Conservation (phyloP, 2,113 vertebrate species). For the Colinus virginianus region DNA sequence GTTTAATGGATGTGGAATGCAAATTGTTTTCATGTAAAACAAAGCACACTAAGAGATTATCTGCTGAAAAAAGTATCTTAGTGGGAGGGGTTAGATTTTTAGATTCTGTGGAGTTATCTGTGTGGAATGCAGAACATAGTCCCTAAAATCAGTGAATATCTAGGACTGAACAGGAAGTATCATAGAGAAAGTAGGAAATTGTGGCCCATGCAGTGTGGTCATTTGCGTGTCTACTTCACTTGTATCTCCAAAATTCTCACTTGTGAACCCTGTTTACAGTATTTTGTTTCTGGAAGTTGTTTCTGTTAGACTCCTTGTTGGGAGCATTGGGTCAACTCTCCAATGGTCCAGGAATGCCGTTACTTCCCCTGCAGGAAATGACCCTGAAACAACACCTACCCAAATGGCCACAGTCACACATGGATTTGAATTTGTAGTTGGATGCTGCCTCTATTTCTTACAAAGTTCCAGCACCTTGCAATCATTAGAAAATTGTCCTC, state of each 20-base stretch:
- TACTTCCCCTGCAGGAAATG: not conserved
- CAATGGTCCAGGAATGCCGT: not conserved
- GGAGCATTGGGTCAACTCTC: too few species aligned
- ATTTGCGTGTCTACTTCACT: not conserved
- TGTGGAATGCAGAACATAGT: not conserved
- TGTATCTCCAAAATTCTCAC: not conserved
- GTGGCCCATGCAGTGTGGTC: not conserved
- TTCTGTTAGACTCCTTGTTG: not conserved
- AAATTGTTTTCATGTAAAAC: not conserved
- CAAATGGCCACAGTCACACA: not conserved
- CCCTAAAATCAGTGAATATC: not conserved
- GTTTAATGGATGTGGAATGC: not conserved
- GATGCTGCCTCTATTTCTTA: not conserved
- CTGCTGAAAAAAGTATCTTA: not conserved
- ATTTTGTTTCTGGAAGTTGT: not conserved
- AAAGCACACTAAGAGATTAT: not conserved
- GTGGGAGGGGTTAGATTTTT: not conserved
- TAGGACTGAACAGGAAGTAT: not conserved
- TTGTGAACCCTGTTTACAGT: not conserved
- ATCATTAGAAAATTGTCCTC: not conserved
- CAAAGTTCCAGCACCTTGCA: not conserved
- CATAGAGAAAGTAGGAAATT: not conserved
- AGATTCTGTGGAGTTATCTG: not conserved
- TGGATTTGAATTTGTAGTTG: fast-evolving
- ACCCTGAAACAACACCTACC: not conserved